phyloP scores from a whole-genome alignment of 2,888 invertebrate species.

The Miltochrista miniata region DNA sequence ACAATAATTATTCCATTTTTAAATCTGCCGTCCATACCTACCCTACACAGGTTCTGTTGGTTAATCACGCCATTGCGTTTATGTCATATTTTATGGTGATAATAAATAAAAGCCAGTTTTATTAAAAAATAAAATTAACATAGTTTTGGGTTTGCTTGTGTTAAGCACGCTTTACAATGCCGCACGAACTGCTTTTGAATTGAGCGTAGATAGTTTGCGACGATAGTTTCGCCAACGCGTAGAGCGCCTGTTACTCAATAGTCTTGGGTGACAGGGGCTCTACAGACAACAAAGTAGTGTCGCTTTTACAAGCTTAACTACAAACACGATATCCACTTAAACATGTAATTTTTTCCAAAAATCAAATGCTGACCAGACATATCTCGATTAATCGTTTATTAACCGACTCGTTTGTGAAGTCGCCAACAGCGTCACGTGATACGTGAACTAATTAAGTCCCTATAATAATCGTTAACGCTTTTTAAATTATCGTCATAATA shows the following conservation, averaged over 20 bases:
- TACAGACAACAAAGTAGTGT: too few relatives aligned
- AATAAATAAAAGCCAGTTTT: conserved; percentile 10
- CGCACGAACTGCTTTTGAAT: too few relatives aligned
- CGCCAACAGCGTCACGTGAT: conserved; percentile 10
- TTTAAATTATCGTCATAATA: conserved; percentile 35
- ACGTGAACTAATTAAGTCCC: neutral
- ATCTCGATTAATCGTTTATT: conserved; percentile 20
- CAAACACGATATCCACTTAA: conserved; percentile 4
- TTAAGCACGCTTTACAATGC: too few relatives aligned
- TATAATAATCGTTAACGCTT: conserved; percentile 32
- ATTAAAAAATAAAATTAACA: conserved; percentile 1
- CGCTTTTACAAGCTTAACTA: too few relatives aligned
- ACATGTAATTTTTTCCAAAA: conserved; percentile 11
- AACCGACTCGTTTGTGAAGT: conserved; percentile 20
- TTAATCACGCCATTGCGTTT: conserved; percentile 27
- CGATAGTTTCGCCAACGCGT: too few relatives aligned
- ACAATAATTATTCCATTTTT: conserved; percentile 3
- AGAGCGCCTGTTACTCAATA: too few relatives aligned
- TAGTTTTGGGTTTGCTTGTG: too few relatives aligned
- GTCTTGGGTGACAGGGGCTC: too few relatives aligned
- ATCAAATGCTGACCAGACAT: conserved; percentile 13
- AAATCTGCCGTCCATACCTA: conserved; percentile 33
- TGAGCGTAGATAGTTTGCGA: too few relatives aligned
- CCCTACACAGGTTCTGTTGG: conserved; percentile 17
- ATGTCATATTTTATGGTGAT: neutral